phyloP scores from a whole-genome alignment of 2,113 vertebrate species.

The Hypocryptadius cinnamomeus region DNA sequence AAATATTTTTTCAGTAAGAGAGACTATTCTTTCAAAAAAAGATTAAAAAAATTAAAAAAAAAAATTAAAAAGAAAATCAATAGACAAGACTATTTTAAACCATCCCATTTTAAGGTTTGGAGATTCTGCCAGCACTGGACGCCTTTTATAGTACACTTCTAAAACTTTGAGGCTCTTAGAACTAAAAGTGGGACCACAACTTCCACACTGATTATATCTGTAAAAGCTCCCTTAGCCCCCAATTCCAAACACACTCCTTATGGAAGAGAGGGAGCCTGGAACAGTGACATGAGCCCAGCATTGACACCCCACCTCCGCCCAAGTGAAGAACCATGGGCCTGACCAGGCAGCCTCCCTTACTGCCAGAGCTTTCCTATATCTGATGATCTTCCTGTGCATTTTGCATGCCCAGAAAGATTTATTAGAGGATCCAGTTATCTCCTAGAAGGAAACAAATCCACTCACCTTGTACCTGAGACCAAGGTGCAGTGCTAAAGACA shows the following conservation, averaged over 20 bases:
- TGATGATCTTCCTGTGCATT: neutral
- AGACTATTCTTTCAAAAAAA: slow-evolving; percentile 5
- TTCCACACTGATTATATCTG: neutral
- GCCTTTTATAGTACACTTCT: neutral
- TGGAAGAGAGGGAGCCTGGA: neutral
- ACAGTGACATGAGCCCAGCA: neutral
- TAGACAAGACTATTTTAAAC: neutral
- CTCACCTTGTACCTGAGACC: neutral
- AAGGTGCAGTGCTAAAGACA: neutral
- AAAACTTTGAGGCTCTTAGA: neutral
- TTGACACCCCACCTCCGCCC: neutral
- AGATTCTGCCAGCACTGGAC: neutral
- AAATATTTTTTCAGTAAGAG: neutral
- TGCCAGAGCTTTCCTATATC: neutral
- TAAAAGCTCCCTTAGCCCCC: neutral
- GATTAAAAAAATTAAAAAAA: neutral
- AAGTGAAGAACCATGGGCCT: neutral
- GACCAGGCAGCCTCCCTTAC: neutral
- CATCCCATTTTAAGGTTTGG: neutral
- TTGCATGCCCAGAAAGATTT: neutral
- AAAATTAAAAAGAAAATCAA: neutral
- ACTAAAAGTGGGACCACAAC: neutral
- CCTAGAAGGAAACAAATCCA: neutral
- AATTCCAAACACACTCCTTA: neutral
- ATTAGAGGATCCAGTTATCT: neutral